Percentiles rank a stretch among this genome's conserved stretches.
These are phyloP conservation scores for Nephila pilipes DNA, from an alignment of 1,140 invertebrate genomes.

Conservation along the genomic window DNA sequence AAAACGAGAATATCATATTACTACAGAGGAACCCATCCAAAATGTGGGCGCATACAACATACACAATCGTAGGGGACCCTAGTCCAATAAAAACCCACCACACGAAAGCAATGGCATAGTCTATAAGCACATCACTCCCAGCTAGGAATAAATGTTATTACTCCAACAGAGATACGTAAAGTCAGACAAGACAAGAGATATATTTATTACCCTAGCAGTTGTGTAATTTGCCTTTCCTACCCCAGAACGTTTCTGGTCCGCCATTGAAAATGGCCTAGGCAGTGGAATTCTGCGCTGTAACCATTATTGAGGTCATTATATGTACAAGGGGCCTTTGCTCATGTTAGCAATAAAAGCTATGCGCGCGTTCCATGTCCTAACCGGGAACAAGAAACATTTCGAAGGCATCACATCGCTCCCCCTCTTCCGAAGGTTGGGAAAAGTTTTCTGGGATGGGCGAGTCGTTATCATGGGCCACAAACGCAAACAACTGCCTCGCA, in stretches of 20 bases:
- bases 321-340: slow-evolving; percentile 23
- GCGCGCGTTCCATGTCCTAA: slow-evolving; percentile 30
- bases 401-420: neutral
- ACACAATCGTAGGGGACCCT: neutral
- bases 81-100: neutral
- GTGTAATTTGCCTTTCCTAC: slow-evolving; percentile 49
- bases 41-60: neutral
- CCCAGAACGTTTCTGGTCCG: slow-evolving; percentile 5
- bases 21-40: neutral
- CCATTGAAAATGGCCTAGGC: slow-evolving; percentile 39
- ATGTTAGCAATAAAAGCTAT: slow-evolving; percentile 48
- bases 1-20: neutral
- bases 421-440: neutral
- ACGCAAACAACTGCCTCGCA: slow-evolving; percentile 25
- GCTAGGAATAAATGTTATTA: slow-evolving; percentile 55
- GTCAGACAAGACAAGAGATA: slow-evolving; percentile 45
- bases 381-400: slow-evolving; percentile 34
- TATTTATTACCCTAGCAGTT: slow-evolving; percentile 49
- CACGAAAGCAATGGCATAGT: slow-evolving; percentile 19
- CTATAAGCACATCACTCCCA: neutral
- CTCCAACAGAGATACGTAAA: neutral
- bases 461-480: slow-evolving; percentile 30
- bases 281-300: slow-evolving; percentile 40
- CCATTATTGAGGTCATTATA: slow-evolving; percentile 65
- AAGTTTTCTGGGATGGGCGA: neutral